Percentiles rank a stretch among this genome's conserved stretches.
These are phyloP conservation scores for Myocastor coypus DNA, from an alignment of 2,113 vertebrate genomes.

Conservation along the genomic window DNA sequence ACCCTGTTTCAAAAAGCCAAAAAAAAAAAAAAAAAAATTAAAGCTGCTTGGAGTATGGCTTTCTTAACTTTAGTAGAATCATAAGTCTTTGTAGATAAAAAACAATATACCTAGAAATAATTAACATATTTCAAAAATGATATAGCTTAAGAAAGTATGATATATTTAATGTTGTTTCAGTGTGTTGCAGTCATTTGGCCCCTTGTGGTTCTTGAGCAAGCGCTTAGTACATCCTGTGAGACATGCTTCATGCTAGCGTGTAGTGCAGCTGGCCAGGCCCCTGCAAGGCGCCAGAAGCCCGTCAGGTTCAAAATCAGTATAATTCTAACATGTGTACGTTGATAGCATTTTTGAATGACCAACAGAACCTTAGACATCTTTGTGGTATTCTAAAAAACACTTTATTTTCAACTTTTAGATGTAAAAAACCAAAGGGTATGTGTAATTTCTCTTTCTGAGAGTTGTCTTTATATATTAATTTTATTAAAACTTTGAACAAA, in stretches of 20 bases:
- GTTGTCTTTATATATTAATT: neutral
- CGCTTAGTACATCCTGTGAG: neutral
- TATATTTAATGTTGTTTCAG: neutral
- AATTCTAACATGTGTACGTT: neutral
- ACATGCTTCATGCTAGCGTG: neutral
- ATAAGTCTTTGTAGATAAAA: conserved; percentile 16
- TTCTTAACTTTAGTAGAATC: neutral
- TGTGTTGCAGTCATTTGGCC: neutral
- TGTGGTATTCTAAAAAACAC: neutral
- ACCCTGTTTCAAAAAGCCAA: too few relatives aligned
- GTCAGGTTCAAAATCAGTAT: neutral
- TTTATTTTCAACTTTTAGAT: neutral
- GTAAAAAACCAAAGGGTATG: neutral
- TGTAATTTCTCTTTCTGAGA: neutral
- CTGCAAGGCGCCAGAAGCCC: neutral
- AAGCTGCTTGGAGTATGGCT: too few relatives aligned
- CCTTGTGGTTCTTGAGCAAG: neutral
- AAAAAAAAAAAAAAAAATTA: too few relatives aligned
- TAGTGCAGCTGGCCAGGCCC: neutral
- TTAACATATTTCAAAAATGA: neutral
- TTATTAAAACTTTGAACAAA: neutral
- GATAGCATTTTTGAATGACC: neutral
- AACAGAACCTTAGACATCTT: neutral
- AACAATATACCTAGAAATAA: conserved; percentile 35
- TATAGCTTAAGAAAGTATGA: conserved; percentile 5